Base-by-base conservation (phyloP, 1,140 invertebrate genomes). In the Pantala flavescens region DNA sequence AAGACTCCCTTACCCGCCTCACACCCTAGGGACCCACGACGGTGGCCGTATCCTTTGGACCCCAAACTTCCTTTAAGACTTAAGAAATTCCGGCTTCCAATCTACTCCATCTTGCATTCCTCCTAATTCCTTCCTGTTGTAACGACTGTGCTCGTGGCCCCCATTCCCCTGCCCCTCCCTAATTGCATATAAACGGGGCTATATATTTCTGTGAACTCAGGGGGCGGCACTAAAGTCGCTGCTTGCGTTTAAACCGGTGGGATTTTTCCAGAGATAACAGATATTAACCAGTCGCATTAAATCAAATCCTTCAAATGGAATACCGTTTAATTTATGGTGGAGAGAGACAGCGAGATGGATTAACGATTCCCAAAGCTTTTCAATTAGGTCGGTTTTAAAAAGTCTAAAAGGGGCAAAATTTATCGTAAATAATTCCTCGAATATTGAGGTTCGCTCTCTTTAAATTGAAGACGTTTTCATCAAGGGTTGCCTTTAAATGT, bases 311-410 rank as follows among this genome's bases (percentile, higher is more conserved):
- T 63, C 49, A 63, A 21, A 63, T 21, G 49, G n/a, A 63, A 21
- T 63, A 63, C 28, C 49, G 49, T 63, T 63, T 63, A 63, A 63
- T 63, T 63, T 63, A 63, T 63, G n/a, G 49, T 63, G n/a, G 28
- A 36, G 28, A 36, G 28, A 36, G 28, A 36, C 28, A 36, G 28
- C 28, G 28, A 36, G 28, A 36, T 9, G 28, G 28, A 36, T 5
- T 36, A 36, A 36, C 28, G 28, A 36, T 9, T 36, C 28, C 28
- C 3, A 36, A 36, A 36, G 28, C 28, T 36, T 36, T 36, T 36
- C 28, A 36, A 36, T 36, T 36, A 36, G 28, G 28, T 36, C 28
- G 28, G 28, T 36, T 36, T 36, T 36, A 36, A 36, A 36, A 36
- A 36, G 28, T 36, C 28, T 36, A 5, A 36, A 36, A 36, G 2